Evolutionary conservation across 2,113 vertebrate species (phyloP).

Genomic region (Tautogolabrus adspersus): DNA sequence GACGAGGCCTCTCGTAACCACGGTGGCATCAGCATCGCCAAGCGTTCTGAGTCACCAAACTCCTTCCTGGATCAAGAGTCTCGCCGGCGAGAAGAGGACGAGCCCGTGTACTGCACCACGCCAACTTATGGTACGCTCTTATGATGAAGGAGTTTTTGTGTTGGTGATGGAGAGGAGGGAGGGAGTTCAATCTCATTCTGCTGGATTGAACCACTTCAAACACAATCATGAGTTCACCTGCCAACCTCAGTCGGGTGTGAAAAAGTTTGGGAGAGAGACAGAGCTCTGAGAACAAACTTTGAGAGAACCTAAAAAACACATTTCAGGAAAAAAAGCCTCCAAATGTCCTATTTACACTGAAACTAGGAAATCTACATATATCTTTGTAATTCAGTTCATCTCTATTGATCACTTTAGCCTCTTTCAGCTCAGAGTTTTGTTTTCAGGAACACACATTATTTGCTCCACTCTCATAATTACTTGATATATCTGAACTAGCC

Average conservation of each 20-base stretch:
- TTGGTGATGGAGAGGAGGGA: background rate
- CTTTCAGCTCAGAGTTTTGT: no score
- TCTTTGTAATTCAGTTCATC: no score
- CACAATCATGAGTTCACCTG: conserved; percentile 3
- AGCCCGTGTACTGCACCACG: conserved; percentile 95
- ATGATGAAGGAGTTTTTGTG: conserved; percentile 18
- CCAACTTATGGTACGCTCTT: conserved; percentile 90
- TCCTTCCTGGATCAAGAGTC: conserved; percentile 99
- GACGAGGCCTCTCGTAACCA: conserved; percentile 91
- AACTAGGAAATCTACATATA: no score
- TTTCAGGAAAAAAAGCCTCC: background rate
- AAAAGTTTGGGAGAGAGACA: conserved; percentile 5
- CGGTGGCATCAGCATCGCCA: conserved; percentile 88
- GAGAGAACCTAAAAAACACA: background rate
- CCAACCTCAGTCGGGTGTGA: background rate
- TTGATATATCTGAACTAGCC: no score
- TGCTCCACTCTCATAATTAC: no score
- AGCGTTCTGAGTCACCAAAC: conserved; percentile 97
- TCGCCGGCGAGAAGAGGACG: conserved; percentile 93
- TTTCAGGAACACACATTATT: no score
- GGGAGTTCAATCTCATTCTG: conserved; percentile 18
- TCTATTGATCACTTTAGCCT: no score
- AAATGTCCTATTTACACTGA: no score
- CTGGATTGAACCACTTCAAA: conserved; percentile 21
- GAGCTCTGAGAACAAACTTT: background rate